Evolutionary conservation across 2,888 invertebrate species (phyloP).

Genomic region (Megaustenia siamemsis): DNA sequence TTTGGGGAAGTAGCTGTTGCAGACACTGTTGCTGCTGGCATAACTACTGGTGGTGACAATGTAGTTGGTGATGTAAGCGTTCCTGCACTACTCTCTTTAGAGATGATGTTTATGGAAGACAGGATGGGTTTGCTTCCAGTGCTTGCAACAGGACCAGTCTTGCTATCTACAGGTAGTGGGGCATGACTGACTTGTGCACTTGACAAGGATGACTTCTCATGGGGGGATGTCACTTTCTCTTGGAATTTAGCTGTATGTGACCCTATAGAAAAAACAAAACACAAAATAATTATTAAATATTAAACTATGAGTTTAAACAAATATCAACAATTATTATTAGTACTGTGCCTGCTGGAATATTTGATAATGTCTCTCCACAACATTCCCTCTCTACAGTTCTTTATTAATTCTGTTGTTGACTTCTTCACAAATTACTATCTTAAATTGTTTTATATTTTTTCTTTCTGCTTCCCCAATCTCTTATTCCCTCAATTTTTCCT

Average conservation of each 20-base stretch:
- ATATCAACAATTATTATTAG: no score
- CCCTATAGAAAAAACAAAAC: neutral
- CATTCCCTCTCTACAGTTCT: no score
- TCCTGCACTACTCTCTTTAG: neutral
- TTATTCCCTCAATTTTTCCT: no score
- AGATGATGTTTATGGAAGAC: neutral
- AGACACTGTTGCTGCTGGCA: neutral
- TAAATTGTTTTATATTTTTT: no score
- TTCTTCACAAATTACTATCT: no score
- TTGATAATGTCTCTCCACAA: no score
- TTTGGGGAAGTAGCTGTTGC: neutral
- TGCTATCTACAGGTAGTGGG: neutral
- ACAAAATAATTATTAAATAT: no score
- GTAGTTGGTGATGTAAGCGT: conserved; percentile 13
- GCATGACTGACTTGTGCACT: neutral
- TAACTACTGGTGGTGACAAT: neutral
- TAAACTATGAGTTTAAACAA: no score
- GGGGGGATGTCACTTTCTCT: neutral
- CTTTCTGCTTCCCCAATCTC: no score
- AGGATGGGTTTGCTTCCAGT: neutral
- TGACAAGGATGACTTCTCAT: neutral
- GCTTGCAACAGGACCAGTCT: neutral
- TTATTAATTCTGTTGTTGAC: no score
- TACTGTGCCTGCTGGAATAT: no score
- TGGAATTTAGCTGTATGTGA: neutral